Conservation (phyloP, 1,140 invertebrate species). For the Thaumetopoea pityocampa region DNA sequence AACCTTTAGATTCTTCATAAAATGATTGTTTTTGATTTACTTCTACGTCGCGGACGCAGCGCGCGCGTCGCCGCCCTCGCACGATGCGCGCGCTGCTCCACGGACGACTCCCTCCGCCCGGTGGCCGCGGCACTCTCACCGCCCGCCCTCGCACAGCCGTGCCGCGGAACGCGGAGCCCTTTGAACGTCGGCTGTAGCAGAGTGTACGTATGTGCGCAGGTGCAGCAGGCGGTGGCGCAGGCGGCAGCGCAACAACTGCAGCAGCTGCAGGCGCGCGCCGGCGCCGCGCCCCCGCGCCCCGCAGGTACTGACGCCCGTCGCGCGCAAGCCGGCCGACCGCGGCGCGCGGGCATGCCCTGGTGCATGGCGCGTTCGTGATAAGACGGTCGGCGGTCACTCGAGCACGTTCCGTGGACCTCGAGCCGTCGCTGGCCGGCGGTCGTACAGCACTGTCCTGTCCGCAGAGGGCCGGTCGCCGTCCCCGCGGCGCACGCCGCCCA, state of each 20-base stretch:
- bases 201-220: conserved; percentile 31
- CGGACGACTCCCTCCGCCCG: no score
- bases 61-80: no score
- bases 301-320: conserved; percentile 13
- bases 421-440: not conserved
- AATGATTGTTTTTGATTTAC: no score
- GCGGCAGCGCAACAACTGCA: conserved; percentile 89
- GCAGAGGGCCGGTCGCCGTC: conserved; percentile 73
- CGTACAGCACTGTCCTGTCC: not conserved
- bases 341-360: not conserved
- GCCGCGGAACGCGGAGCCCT: not conserved
- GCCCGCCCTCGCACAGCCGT: not conserved
- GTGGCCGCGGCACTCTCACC: no score
- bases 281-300: conserved; percentile 65
- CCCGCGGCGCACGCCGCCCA: conserved; percentile 75
- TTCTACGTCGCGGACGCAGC: no score
- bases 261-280: conserved; percentile 83
- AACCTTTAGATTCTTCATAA: no score
- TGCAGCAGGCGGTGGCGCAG: conserved; percentile 85
- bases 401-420: conserved; percentile 1
- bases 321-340: conserved; percentile 29
- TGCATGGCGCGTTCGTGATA: not conserved
- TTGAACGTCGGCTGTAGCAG: not conserved
- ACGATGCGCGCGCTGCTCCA: no score
- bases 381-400: not conserved